Conservation (phyloP, 1,140 invertebrate species). For the Hyles vespertilio region DNA sequence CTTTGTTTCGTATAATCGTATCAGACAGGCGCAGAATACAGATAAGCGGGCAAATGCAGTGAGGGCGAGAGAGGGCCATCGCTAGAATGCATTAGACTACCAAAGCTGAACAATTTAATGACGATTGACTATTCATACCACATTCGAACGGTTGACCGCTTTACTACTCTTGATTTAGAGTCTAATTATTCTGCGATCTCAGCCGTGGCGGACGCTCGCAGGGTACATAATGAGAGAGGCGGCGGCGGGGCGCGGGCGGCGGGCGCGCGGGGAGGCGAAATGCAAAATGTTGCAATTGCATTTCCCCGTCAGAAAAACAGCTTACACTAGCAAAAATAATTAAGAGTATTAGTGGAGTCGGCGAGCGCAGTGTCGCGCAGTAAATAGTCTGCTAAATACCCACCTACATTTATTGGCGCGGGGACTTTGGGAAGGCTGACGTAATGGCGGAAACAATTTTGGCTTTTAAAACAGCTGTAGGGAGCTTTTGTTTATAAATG, state of each 20-base stretch:
- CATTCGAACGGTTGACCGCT: constrained; percentile 67
- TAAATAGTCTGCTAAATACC: constrained; percentile 71
- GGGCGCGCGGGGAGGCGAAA: constrained; percentile 32
- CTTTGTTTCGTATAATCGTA: no score
- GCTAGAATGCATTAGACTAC: constrained; percentile 61
- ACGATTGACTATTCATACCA: constrained; percentile 74
- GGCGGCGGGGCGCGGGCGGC: constrained; percentile 15
- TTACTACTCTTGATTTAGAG: constrained; percentile 70
- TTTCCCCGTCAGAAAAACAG: constrained; percentile 70
- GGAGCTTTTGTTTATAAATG: constrained; percentile 53
- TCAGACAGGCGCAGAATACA: background rate
- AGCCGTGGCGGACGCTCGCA: constrained; percentile 53
- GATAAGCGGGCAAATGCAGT: constrained; percentile 9
- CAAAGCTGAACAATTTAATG: constrained; percentile 74
- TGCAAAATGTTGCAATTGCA: constrained; percentile 71
- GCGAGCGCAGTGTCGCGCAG: constrained; percentile 59
- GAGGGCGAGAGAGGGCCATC: constrained; percentile 23
- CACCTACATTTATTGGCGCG: constrained; percentile 69
- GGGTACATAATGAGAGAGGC: constrained; percentile 62
- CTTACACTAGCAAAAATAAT: constrained; percentile 74
- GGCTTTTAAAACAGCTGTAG: constrained; percentile 57
- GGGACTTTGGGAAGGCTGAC: constrained; percentile 42
- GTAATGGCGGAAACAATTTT: constrained; percentile 63
- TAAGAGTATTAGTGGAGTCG: constrained; percentile 71
- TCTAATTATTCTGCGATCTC: constrained; percentile 71